Percentiles rank a stretch among this genome's conserved stretches.
Conservation (phyloP, 2,888 invertebrate genomes). For the Scrobipalpa atriplicella region DNA sequence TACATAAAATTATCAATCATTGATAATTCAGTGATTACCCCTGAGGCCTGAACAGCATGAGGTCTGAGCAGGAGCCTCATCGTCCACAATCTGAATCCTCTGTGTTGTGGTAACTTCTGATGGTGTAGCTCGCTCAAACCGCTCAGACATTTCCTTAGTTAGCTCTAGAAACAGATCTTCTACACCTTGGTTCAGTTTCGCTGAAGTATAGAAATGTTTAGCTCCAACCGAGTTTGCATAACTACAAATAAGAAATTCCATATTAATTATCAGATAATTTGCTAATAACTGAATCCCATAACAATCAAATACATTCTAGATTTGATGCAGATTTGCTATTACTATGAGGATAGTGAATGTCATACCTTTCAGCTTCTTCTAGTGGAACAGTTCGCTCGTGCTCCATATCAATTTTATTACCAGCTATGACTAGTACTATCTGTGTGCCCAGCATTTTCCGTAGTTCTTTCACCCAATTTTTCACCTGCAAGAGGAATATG, state of each 20-base stretch:
- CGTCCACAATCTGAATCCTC: slow-evolving; percentile 72
- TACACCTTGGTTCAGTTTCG: slow-evolving; percentile 95
- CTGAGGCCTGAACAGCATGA: slow-evolving; percentile 67
- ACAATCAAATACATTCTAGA: no score
- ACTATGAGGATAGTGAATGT: no score
- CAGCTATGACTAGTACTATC: slow-evolving; percentile 95
- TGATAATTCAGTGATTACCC: slow-evolving; percentile 42
- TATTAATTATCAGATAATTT: background rate
- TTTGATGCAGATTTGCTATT: no score
- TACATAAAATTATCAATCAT: background rate
- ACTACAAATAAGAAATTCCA: slow-evolving; percentile 71
- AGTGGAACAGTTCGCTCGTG: slow-evolving; percentile 93
- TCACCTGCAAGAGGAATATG: slow-evolving; percentile 85
- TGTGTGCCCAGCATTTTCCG: slow-evolving; percentile 97
- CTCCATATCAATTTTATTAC: slow-evolving; percentile 98
- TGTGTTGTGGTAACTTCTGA: slow-evolving; percentile 55
- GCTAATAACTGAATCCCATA: no score
- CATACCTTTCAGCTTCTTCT: slow-evolving; percentile 93
- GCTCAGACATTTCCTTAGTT: slow-evolving; percentile 88
- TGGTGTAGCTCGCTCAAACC: slow-evolving; percentile 47
- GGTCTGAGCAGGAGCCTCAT: slow-evolving; percentile 60
- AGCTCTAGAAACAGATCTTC: slow-evolving; percentile 95
- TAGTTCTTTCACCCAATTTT: slow-evolving; percentile 99
- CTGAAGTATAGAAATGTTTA: slow-evolving; percentile 95
- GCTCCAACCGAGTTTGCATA: slow-evolving; percentile 96